Percentiles rank a stretch among this genome's conserved stretches.
Evolutionary conservation across 2,888 invertebrate genomes (phyloP).

Genomic region (Macrosiphum euphorbiae): DNA sequence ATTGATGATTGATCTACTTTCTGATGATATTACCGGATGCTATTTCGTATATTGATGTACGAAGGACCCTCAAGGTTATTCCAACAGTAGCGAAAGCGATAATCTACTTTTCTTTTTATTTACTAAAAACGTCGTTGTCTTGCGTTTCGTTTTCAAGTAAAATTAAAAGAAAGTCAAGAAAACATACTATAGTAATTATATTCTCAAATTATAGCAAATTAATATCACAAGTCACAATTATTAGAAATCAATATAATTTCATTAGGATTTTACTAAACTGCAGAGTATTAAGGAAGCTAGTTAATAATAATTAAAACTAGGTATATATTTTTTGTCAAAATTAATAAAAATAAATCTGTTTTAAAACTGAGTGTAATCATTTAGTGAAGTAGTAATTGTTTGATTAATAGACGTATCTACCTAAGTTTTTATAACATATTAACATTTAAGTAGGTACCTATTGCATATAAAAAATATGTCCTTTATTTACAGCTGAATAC

Average conservation of each 20-base stretch:
- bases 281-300: not conserved
- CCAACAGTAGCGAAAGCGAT: slow-evolving; percentile 43
- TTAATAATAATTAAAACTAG: not conserved
- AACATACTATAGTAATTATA: not conserved
- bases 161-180: not conserved
- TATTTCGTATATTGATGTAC: slow-evolving; percentile 4
- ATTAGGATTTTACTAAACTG: not conserved
- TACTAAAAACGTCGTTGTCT: not conserved
- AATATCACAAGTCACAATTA: not conserved
- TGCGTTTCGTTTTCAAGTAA: slow-evolving; percentile 4
- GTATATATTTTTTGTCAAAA: not conserved
- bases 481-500: not conserved
- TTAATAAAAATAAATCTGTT: not conserved
- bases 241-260: not conserved
- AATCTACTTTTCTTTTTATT: slow-evolving; percentile 50
- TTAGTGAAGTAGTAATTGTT: not conserved
- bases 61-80: slow-evolving; percentile 43
- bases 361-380: not conserved
- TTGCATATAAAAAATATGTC: not conserved
- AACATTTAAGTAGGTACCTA: not conserved
- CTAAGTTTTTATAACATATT: not conserved
- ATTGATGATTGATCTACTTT: slow-evolving; percentile 49
- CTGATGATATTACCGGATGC: slow-evolving; percentile 33
- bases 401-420: not conserved
- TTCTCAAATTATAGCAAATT: not conserved